These are phyloP conservation scores for Sebastes glaucus DNA, from an alignment of 2,797 vertebrate genomes.

Conservation along the genomic window DNA sequence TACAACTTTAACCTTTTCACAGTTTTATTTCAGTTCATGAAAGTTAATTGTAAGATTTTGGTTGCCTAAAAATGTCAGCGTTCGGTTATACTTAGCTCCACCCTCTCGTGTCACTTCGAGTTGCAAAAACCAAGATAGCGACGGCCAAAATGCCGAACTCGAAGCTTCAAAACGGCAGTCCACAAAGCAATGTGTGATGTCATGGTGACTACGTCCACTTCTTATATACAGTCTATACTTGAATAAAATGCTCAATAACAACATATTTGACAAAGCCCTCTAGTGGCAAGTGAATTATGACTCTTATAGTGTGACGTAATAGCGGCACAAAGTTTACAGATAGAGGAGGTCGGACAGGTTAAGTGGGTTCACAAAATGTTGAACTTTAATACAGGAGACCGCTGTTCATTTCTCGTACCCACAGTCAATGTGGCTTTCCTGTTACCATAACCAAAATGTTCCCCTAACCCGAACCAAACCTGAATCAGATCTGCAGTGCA, in stretches of 20 bases:
- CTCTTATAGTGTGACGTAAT: neutral
- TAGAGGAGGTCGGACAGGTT: neutral
- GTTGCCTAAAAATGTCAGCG: accelerated
- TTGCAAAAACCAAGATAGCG: too few relatives aligned
- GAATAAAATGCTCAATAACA: neutral
- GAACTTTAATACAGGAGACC: neutral
- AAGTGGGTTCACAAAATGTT: neutral
- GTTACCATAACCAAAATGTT: neutral
- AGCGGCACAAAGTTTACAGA: neutral
- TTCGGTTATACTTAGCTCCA: too few relatives aligned
- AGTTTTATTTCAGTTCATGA: too few relatives aligned
- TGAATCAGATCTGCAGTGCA: neutral
- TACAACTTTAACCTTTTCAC: too few relatives aligned
- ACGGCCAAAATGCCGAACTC: too few relatives aligned
- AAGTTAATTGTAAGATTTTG: accelerated
- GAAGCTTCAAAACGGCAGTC: too few relatives aligned
- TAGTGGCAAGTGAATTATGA: neutral
- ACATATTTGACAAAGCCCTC: neutral
- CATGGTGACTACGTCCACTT: too few relatives aligned
- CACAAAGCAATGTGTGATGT: too few relatives aligned
- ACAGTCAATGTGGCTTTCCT: neutral
- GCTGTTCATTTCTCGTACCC: neutral
- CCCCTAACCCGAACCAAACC: neutral
- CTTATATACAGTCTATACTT: neutral
- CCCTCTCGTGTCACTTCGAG: too few relatives aligned